Evolutionary conservation across 2,888 invertebrate species (phyloP).

Genomic region (Cactoblastis cactorum): DNA sequence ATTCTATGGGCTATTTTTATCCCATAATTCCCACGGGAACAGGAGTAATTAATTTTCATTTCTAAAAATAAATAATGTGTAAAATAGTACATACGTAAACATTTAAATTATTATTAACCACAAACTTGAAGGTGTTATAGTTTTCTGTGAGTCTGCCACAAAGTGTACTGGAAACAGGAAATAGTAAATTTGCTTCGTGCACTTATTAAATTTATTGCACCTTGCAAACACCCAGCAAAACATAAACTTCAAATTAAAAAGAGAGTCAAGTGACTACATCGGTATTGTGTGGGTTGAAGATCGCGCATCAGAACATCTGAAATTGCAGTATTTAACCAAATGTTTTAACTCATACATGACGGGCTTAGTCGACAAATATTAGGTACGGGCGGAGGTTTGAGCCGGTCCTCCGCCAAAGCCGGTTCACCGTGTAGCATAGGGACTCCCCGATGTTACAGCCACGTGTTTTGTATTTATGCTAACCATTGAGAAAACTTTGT

Average conservation of each 20-base stretch:
- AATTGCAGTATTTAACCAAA: constrained; percentile 29
- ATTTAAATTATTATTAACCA: too few relatives aligned
- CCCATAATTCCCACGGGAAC: too few relatives aligned
- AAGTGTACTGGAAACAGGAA: too few relatives aligned
- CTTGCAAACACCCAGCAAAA: not conserved
- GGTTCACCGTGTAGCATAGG: constrained; percentile 50
- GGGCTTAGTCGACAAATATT: constrained; percentile 46
- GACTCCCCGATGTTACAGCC: constrained; percentile 39
- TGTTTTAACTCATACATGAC: constrained; percentile 46
- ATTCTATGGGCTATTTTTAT: too few relatives aligned
- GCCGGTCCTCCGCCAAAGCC: constrained; percentile 45
- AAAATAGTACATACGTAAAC: too few relatives aligned
- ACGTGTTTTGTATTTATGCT: constrained; percentile 41
- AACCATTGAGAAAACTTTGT: constrained; percentile 32
- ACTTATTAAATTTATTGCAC: too few relatives aligned
- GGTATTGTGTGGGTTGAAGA: constrained; percentile 34
- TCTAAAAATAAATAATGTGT: too few relatives aligned
- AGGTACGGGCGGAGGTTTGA: constrained; percentile 40
- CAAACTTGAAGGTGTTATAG: too few relatives aligned
- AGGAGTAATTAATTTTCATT: too few relatives aligned
- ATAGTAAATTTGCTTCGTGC: too few relatives aligned
- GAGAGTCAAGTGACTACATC: constrained; percentile 56
- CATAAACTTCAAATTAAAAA: constrained; percentile 30
- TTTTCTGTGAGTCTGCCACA: too few relatives aligned
- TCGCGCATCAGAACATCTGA: not conserved